These are phyloP conservation scores for Merodon equestris DNA, from an alignment of 2,888 invertebrate genomes.

Conservation along the genomic window DNA sequence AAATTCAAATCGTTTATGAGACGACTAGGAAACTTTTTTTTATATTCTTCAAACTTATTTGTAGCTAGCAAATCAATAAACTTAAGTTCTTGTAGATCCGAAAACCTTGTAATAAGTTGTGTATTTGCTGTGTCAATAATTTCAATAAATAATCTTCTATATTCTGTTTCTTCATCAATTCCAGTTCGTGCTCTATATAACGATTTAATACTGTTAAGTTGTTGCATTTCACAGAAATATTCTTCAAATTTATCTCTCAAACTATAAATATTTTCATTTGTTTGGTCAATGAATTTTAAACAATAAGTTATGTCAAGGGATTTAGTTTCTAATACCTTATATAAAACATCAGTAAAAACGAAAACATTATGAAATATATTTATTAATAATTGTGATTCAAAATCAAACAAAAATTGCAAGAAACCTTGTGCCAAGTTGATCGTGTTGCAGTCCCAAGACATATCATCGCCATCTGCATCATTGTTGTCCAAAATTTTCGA, in stretches of 20 bases:
- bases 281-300: not conserved
- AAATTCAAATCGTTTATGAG: no score
- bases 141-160: conserved; percentile 11
- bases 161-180: conserved; percentile 7
- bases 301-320: not conserved
- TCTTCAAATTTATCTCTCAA: not conserved
- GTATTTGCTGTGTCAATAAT: conserved; percentile 8
- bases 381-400: conserved; percentile 1
- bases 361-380: not conserved
- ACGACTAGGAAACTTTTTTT: no score
- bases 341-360: not conserved
- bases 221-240: not conserved
- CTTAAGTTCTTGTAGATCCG: conserved; percentile 16
- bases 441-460: not conserved
- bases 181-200: not conserved
- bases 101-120: conserved; percentile 11
- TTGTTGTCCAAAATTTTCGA: no score
- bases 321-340: not conserved
- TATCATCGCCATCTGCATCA: no score
- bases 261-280: no score
- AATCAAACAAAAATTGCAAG: not conserved
- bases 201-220: conserved; percentile 5
- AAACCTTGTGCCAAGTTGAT: not conserved
- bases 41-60: conserved; percentile 18
- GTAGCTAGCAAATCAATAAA: conserved; percentile 31